Evolutionary conservation across 2,797 vertebrate genomes (phyloP).

Genomic region (Galaxias olidus): DNA sequence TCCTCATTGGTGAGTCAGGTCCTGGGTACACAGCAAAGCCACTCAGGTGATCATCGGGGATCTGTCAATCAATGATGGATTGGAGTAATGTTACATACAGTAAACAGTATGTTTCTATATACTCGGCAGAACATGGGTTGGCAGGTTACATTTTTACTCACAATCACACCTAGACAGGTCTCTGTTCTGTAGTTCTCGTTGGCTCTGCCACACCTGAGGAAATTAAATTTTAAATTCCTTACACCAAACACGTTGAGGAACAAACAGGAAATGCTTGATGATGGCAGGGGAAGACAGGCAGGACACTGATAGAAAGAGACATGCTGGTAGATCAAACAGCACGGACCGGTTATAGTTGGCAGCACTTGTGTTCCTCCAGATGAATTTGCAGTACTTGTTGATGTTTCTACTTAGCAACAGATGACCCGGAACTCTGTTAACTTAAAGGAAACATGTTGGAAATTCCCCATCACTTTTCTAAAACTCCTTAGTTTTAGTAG

Average conservation of each 20-base stretch:
- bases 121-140: not conserved
- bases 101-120: not conserved
- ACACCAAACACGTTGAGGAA: not conserved
- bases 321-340: conserved; percentile 12
- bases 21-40: conserved; percentile 76
- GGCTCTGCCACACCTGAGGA: conserved; percentile 77
- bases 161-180: conserved; percentile 78
- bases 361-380: conserved; percentile 77
- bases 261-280: not conserved
- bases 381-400: conserved; percentile 80
- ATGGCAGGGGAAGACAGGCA: not conserved
- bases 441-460: too few species aligned
- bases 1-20: conserved; percentile 57
- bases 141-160: conserved; percentile 48
- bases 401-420: conserved; percentile 81
- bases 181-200: conserved; percentile 76
- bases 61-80: conserved; percentile 59
- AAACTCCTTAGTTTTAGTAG: too few species aligned
- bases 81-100: not conserved
- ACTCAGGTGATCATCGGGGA: conserved; percentile 80
- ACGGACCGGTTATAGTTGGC: conserved; percentile 79
- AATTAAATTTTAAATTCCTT: not conserved
- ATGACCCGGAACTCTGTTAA: conserved; percentile 57
- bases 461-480: too few species aligned
- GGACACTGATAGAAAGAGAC: not conserved